These are phyloP conservation scores for Bombus superbus DNA, from an alignment of 1,140 invertebrate genomes.

Conservation along the genomic window DNA sequence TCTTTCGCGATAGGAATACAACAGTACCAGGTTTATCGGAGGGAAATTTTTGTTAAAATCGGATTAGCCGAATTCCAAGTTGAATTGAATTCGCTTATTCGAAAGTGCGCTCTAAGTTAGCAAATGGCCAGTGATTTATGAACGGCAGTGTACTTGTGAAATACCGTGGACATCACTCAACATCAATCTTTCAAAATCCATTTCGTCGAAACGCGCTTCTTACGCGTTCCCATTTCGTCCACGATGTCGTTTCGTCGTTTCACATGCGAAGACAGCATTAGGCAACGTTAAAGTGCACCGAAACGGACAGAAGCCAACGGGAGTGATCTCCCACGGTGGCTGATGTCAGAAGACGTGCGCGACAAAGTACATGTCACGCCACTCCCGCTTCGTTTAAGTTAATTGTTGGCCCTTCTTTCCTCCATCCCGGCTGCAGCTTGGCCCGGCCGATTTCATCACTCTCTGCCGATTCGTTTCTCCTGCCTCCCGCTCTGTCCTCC, in stretches of 20 bases:
- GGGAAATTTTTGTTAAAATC: neutral
- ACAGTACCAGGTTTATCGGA: neutral
- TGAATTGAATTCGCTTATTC: neutral
- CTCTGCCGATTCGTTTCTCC: constrained; percentile 44
- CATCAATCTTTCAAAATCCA: neutral
- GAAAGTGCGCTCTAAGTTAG: neutral
- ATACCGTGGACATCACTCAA: neutral
- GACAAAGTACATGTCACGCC: constrained; percentile 81
- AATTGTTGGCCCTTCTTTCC: constrained; percentile 68
- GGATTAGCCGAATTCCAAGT: neutral
- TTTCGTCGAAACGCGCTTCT: neutral
- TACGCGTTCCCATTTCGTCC: neutral
- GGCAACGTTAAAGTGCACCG: neutral
- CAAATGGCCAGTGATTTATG: neutral
- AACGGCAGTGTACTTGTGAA: neutral
- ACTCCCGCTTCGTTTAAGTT: constrained; percentile 78
- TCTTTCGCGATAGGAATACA: neutral
- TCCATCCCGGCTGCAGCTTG: constrained; percentile 48
- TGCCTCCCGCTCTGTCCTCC: neutral
- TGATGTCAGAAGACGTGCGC: constrained; percentile 76
- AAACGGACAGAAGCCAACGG: neutral
- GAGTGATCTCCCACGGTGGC: constrained; percentile 68
- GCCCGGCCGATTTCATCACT: constrained; percentile 73
- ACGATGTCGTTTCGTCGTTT: neutral
- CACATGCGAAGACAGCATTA: neutral